phyloP scores from a whole-genome alignment of 1,140 invertebrate genomes.

The Drosophila rhopaloa region DNA sequence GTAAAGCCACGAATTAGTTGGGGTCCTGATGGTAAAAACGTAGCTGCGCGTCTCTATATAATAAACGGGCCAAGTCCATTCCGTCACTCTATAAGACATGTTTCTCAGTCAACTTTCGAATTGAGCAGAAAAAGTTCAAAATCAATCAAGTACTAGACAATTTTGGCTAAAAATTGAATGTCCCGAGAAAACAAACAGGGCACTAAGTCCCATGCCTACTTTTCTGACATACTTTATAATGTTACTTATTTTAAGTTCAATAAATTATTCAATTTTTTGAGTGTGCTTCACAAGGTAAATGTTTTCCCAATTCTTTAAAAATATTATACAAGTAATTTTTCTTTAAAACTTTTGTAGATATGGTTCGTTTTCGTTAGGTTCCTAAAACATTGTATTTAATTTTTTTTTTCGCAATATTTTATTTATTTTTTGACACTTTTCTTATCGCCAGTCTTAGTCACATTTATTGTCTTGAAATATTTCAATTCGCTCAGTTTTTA shows the following conservation, averaged over 20 bases:
- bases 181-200: neutral
- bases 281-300: too few species aligned
- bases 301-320: too few species aligned
- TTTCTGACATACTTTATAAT: neutral
- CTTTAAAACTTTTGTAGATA: too few species aligned
- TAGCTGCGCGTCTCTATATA: neutral
- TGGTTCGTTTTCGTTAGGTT: too few species aligned
- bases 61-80: conserved; percentile 1
- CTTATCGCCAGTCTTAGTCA: neutral
- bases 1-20: conserved; percentile 37
- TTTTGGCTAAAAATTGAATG: neutral
- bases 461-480: neutral
- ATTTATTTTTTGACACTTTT: neutral
- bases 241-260: neutral
- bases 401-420: too few species aligned
- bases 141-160: neutral
- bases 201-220: neutral
- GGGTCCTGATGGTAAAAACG: neutral
- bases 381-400: too few species aligned
- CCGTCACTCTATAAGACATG: neutral
- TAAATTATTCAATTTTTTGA: too few species aligned
- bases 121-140: conserved; percentile 17
- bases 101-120: neutral
- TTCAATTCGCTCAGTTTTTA: neutral
- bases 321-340: too few species aligned